Evolutionary conservation across 1,140 invertebrate genomes (phyloP).

Genomic region (Agrilus planipennis): DNA sequence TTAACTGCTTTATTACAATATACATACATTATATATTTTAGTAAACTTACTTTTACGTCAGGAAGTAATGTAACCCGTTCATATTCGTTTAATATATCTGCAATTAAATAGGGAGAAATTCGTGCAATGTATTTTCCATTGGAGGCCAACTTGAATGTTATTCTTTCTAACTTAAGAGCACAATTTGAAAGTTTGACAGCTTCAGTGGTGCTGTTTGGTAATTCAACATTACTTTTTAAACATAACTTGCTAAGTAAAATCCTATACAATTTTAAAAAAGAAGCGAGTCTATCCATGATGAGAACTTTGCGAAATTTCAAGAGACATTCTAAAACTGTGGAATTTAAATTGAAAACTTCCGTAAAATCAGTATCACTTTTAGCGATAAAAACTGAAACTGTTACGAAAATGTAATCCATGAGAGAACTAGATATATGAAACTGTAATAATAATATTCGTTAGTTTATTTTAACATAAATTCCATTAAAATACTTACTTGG

Average conservation of each 20-base stretch:
- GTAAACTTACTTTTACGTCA: conserved; percentile 25
- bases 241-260: conserved; percentile 19
- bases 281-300: conserved; percentile 25
- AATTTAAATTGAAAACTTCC: not conserved
- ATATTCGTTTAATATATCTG: conserved; percentile 26
- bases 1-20: too few species aligned
- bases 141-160: conserved; percentile 21
- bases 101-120: conserved; percentile 26
- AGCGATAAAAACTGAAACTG: not conserved
- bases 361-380: not conserved
- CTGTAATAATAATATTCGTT: conserved; percentile 13
- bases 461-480: not conserved
- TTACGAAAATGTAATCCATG: conserved; percentile 19
- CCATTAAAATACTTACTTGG: conserved; percentile 14
- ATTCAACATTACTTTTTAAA: conserved; percentile 14
- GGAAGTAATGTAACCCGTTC: conserved; percentile 21
- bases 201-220: conserved; percentile 6
- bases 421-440: conserved; percentile 18
- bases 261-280: conserved; percentile 25
- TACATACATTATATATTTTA: too few species aligned
- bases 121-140: conserved; percentile 24
- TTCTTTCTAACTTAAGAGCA: conserved; percentile 25
- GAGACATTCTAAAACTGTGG: conserved; percentile 20
- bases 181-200: conserved; percentile 19
- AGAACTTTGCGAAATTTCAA: conserved; percentile 24